Conservation (phyloP, 2,888 invertebrate genomes). For the Cataglyphis rosenhaueri region DNA sequence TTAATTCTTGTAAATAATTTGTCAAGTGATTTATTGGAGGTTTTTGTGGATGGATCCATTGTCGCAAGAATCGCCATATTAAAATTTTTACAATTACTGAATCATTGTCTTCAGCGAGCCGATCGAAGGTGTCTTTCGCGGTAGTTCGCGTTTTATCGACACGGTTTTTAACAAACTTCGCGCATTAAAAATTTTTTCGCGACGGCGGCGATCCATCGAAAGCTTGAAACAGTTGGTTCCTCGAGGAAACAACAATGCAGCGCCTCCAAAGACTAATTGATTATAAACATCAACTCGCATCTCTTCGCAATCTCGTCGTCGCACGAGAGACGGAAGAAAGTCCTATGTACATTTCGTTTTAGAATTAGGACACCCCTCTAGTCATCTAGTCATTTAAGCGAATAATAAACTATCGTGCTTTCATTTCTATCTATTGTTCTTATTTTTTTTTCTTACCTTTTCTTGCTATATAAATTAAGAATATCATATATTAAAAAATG, state of each 20-base stretch:
- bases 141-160: background rate
- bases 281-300: slow-evolving; percentile 50
- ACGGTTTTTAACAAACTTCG: slow-evolving; percentile 1
- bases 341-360: slow-evolving; percentile 77
- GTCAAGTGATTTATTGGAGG: slow-evolving; percentile 78
- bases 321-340: slow-evolving; percentile 64
- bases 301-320: slow-evolving; percentile 60
- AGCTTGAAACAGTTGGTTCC: slow-evolving; percentile 83
- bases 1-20: slow-evolving; percentile 78
- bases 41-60: slow-evolving; percentile 71
- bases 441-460: background rate
- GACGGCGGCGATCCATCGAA: slow-evolving; percentile 74
- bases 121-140: slow-evolving; percentile 28
- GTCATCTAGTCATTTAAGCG: slow-evolving; percentile 79
- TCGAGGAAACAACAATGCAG: slow-evolving; percentile 81
- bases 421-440: slow-evolving; percentile 52
- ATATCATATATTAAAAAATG: background rate
- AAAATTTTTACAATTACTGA: background rate
- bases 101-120: slow-evolving; percentile 28
- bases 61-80: slow-evolving; percentile 9
- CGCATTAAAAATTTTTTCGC: background rate
- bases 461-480: background rate
- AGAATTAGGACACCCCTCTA: slow-evolving; percentile 79
- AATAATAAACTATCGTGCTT: slow-evolving; percentile 73
- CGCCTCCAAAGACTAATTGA: slow-evolving; percentile 84